Base-by-base conservation (phyloP, 2,113 vertebrate genomes). In the Shinisaurus crocodilurus region DNA sequence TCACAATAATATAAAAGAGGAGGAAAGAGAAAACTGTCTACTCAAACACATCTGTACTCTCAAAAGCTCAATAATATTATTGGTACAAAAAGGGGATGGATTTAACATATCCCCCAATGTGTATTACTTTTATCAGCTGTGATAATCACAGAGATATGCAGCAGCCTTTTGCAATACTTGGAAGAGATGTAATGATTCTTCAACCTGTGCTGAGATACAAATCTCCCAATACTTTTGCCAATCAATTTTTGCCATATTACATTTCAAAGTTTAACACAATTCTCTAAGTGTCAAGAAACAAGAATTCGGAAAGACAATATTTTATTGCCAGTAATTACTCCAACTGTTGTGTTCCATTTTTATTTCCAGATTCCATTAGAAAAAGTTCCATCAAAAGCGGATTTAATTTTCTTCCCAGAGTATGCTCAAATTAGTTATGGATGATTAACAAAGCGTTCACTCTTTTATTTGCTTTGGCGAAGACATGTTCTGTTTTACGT, bases 381-480 rank as follows among this genome's bases (percentile, higher is more conserved):
- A 97, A 97, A 96, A 84, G 94, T 94, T 93, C 93, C 95, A 96
- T 96, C 95, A 95, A 95, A 96, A 96, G 80, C 95, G 95, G 94
- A 96, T 96, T 94, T 95, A 90, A 95, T 96, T 96, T 96, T 94
- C 69, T 95, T 90, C 86, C 95, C 69, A 95, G 89, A 96, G 92
- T 96, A 93, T 91, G 96, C 93, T 96, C 96, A 97, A 95, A 88
- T 97, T 98, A 97, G 96, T 97, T 97, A 96, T 86, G 94, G 97
- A 97, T 97, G 97, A 97, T 97, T 97, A 97, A 95, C 96, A 97
- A 97, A 96, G 96, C 95, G 96, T 96, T 97, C 96, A 96, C 95
- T 97, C 94, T 96, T 95, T 96, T 97, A 93, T 98, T 98, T 97
- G 95, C 95, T 97, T 98, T 97, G 96, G 97, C 97, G 96, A 94